phyloP scores from a whole-genome alignment of 2,888 invertebrate species.

The Clivina fossor region DNA sequence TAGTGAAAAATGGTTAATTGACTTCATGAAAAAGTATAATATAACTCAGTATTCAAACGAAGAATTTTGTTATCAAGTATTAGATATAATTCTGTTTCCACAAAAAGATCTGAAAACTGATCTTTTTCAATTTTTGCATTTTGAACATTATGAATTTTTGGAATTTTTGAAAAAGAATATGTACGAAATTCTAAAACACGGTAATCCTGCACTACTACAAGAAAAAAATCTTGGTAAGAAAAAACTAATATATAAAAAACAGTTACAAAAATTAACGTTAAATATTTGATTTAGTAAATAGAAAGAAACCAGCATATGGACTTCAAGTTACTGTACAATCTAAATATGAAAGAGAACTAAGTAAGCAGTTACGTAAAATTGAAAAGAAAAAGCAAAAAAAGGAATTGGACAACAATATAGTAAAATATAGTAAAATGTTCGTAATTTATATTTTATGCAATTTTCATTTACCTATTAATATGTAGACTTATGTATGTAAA shows the following conservation, averaged over 20 bases:
- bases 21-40: constrained; percentile 58
- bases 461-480: too few relatives aligned
- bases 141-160: constrained; percentile 57
- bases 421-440: constrained; percentile 14
- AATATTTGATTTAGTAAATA: not conserved
- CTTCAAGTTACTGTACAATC: constrained; percentile 84
- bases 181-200: too few relatives aligned
- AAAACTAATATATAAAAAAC: too few relatives aligned
- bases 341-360: constrained; percentile 75
- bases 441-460: constrained; percentile 22
- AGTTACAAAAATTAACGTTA: too few relatives aligned
- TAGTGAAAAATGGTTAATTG: constrained; percentile 60
- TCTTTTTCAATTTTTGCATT: constrained; percentile 81
- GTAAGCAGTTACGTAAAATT: constrained; percentile 78
- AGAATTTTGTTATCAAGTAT: constrained; percentile 60
- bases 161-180: constrained; percentile 21
- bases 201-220: too few relatives aligned
- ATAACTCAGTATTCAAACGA: constrained; percentile 50
- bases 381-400: constrained; percentile 76
- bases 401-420: too few relatives aligned
- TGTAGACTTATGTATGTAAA: too few relatives aligned
- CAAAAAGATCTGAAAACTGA: constrained; percentile 73
- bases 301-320: constrained; percentile 64
- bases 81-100: constrained; percentile 60
- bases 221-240: too few relatives aligned